These are phyloP conservation scores for Eretmocerus hayati DNA, from an alignment of 2,888 invertebrate species.

Conservation along the genomic window DNA sequence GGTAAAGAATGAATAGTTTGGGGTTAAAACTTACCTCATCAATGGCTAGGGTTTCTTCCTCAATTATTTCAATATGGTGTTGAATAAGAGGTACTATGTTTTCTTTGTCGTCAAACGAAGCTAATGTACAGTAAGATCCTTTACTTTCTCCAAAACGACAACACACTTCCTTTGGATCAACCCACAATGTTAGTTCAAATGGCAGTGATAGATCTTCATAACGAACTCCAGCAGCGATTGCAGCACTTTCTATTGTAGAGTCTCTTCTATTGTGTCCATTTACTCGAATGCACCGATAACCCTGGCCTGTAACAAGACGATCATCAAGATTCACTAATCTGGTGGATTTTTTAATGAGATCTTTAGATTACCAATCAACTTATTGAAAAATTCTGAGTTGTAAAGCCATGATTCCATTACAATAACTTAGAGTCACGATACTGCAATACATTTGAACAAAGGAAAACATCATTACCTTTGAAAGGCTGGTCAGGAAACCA, in stretches of 20 bases:
- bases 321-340: too few species aligned
- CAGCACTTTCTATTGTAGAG: conserved; percentile 59
- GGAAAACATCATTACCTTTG: conserved; percentile 38
- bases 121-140: conserved; percentile 58
- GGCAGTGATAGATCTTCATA: conserved; percentile 59
- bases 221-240: conserved; percentile 56
- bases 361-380: too few species aligned
- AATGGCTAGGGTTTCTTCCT: conserved; percentile 18
- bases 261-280: conserved; percentile 61
- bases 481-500: conserved; percentile 69
- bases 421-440: too few species aligned
- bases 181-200: conserved; percentile 68
- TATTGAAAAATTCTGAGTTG: too few species aligned
- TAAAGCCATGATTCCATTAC: too few species aligned
- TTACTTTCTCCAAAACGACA: conserved; percentile 56
- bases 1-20: conserved; percentile 3
- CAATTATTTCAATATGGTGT: conserved; percentile 15
- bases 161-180: conserved; percentile 63
- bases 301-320: conserved; percentile 50
- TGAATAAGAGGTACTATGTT: conserved; percentile 28
- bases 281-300: conserved; percentile 64
- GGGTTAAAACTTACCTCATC: conserved; percentile 18
- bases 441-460: neutral
- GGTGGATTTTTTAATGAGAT: too few species aligned
- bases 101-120: conserved; percentile 50